phyloP scores from a whole-genome alignment of 1,140 invertebrate genomes.

The Colletes latitarsis region DNA sequence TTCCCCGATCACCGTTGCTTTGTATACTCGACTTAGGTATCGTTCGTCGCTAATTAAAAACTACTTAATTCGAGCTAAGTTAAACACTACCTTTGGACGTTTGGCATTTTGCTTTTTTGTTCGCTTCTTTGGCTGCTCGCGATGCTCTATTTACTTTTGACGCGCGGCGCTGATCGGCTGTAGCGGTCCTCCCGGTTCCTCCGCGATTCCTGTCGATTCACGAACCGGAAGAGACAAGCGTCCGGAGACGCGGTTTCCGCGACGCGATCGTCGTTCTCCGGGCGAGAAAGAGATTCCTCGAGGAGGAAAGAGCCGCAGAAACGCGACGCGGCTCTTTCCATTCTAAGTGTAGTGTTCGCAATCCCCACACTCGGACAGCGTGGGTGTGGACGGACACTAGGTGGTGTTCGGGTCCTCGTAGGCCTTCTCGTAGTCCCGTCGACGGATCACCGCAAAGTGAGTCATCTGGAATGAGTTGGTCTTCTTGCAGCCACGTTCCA shows the following conservation, averaged over 20 bases:
- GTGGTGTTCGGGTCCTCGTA: conserved; percentile 79
- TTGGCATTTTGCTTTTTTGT: conserved; percentile 46
- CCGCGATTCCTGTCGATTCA: background rate
- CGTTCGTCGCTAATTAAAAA: conserved; percentile 58
- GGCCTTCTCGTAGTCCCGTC: conserved; percentile 82
- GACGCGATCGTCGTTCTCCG: too few species aligned
- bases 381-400: conserved; percentile 80
- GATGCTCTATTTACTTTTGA: conserved; percentile 23
- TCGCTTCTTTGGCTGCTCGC: conserved; percentile 7
- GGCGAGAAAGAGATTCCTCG: background rate
- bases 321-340: background rate
- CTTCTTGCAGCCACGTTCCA: conserved; percentile 90
- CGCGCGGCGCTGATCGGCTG: background rate
- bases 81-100: conserved; percentile 74
- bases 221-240: background rate
- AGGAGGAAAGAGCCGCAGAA: background rate
- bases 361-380: conserved; percentile 78
- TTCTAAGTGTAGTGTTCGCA: conserved; percentile 77
- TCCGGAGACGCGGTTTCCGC: too few species aligned
- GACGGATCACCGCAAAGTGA: conserved; percentile 91
- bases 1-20: conserved; percentile 47
- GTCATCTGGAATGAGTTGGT: conserved; percentile 91
- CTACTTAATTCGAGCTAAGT: conserved; percentile 70
- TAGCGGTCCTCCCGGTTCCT: background rate
- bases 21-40: conserved; percentile 53